Conservation (phyloP, 2,113 vertebrate genomes). For the Plotosus lineatus region DNA sequence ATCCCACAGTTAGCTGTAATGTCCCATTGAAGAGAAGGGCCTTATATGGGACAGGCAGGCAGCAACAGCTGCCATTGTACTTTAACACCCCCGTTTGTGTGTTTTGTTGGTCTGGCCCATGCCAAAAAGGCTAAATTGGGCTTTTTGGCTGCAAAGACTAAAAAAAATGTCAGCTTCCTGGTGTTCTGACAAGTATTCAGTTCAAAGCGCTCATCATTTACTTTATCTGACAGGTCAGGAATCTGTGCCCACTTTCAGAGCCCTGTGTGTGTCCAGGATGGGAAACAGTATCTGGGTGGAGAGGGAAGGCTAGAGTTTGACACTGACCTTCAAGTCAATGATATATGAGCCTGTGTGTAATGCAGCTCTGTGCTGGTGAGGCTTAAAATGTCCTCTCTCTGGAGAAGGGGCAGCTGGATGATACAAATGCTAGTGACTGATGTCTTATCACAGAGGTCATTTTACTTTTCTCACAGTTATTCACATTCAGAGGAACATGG, state of each 20-base stretch:
- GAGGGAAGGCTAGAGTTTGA: conserved; percentile 68
- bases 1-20: conserved; percentile 47
- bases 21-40: conserved; percentile 51
- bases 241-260: conserved; percentile 44
- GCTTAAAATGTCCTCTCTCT: conserved; percentile 41
- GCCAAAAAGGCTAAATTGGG: conserved; percentile 41
- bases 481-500: conserved; percentile 47
- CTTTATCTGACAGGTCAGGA: conserved; percentile 46
- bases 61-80: conserved; percentile 71
- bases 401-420: conserved; percentile 48
- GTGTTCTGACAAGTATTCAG: conserved; percentile 36
- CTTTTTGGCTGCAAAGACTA: conserved; percentile 31
- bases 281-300: conserved; percentile 70
- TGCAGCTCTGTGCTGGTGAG: conserved; percentile 59
- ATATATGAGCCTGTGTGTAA: conserved; percentile 64
- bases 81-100: conserved; percentile 51
- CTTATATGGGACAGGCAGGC: conserved; percentile 64
- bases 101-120: conserved; percentile 37
- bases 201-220: conserved; percentile 57
- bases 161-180: conserved; percentile 38
- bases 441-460: conserved; percentile 57
- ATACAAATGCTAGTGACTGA: conserved; percentile 61
- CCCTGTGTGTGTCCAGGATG: conserved; percentile 60
- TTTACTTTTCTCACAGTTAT: conserved; percentile 37
- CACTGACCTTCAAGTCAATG: conserved; percentile 73